phyloP scores from a whole-genome alignment of 2,797 vertebrate species.

The Rhinella marina region DNA sequence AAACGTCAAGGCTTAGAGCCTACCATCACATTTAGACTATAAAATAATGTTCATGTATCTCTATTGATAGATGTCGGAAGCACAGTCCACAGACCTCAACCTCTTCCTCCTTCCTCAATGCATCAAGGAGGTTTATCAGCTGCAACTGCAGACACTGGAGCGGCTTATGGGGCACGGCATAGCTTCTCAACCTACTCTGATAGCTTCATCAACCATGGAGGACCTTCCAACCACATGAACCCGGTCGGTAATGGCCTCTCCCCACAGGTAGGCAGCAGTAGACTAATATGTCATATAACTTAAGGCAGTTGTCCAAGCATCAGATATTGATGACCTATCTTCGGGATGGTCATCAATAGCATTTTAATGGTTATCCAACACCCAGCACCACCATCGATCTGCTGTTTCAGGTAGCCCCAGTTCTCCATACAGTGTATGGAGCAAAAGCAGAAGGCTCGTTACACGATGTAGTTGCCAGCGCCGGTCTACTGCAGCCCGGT shows the following conservation, averaged over 20 bases:
- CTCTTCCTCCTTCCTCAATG: constrained; percentile 91
- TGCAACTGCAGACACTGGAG: constrained; percentile 76
- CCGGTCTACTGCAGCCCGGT: too few species aligned
- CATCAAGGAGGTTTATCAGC: constrained; percentile 86
- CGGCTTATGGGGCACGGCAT: constrained; percentile 88
- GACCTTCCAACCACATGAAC: constrained; percentile 90
- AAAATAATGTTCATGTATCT: neutral
- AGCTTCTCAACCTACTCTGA: constrained; percentile 94
- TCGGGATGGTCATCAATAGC: too few species aligned
- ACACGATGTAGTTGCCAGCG: too few species aligned
- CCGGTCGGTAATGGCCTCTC: constrained; percentile 92
- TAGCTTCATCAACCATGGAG: constrained; percentile 89
- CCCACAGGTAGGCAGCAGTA: constrained; percentile 82
- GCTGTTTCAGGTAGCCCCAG: too few species aligned
- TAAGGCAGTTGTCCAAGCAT: too few species aligned
- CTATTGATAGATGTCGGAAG: constrained; percentile 79
- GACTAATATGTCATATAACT: too few species aligned
- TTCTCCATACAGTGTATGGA: too few species aligned
- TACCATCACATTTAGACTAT: neutral
- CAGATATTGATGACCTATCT: too few species aligned
- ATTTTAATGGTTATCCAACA: too few species aligned
- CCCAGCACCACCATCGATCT: too few species aligned
- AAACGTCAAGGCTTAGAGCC: too few species aligned
- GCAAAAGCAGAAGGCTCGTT: too few species aligned
- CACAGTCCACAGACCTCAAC: constrained; percentile 92